Base-by-base conservation (phyloP, 2,797 vertebrate species). In the Australoheros facetus region DNA sequence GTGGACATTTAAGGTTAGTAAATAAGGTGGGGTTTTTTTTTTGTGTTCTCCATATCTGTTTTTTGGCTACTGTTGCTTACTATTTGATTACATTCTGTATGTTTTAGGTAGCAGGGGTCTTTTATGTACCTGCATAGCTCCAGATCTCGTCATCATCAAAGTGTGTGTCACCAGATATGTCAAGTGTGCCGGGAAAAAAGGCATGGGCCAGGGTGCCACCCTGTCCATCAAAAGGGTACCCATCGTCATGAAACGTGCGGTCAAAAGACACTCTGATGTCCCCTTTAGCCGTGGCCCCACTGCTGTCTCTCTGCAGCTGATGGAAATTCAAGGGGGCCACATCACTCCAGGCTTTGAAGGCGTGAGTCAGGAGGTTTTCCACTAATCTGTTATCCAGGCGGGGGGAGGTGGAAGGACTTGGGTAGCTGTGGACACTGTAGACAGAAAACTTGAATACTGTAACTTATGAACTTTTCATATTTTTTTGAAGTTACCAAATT, bases 181-280 rank as follows among this genome's bases (percentile, higher is more conserved):
- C 87, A 14, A 93, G 88, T 9, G 85, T 85, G 3, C 96, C 96
- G 0, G 97, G 97, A 85, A 98, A 98, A 92, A 98, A 98, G 58
- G 97, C 97, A 4, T 98, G 97, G 70, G 97, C 97, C 4, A 98
- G 93, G 1, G 97, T 98, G 56, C 97, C 97, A 8, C 97, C 97
- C 1, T 66, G 91, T 3, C 97, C 97, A 0, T 98, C 97, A 5
- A 98, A 98, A 32, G 97, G 97, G 83, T 98, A 98, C 1, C 96
- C 97, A 5, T 98, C 97, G 0, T 97, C 88, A 26, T 98, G 97
- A 74, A 96, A 93, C 16, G 94, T 90, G 7, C 80, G 56, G n/a
- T 81, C 60, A 53, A 98, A 98, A 55, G 95, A 94, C 56, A 98
- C 96, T 66, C 92, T 90, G 70, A 98, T 96, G 89, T 97, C 96